A percentile compares a stretch with the other conserved stretches of the same genome.
Evolutionary conservation across 2,888 invertebrate genomes (phyloP).

Genomic region (Dynastes grantii): DNA sequence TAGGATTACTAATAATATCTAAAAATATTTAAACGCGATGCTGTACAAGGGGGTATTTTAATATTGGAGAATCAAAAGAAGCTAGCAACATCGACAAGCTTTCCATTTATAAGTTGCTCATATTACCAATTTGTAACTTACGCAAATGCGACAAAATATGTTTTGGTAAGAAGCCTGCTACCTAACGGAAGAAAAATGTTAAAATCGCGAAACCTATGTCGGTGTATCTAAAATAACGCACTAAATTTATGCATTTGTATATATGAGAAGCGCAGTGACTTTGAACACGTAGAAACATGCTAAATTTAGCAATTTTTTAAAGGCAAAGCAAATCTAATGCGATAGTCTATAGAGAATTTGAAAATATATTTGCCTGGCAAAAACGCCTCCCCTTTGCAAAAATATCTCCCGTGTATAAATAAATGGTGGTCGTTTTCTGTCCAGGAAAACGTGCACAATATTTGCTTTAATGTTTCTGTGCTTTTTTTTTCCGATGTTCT

Average conservation of each 20-base stretch:
- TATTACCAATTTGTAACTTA: too few species aligned
- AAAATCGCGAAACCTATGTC: conserved; percentile 1
- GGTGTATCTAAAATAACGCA: conserved; percentile 2
- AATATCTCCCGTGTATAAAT: conserved; percentile 6
- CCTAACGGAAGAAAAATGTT: background rate
- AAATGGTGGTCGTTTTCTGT: background rate
- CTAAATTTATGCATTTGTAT: conserved; percentile 5
- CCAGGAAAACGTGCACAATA: background rate
- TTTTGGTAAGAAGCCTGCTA: background rate
- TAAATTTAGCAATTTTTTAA: conserved; percentile 4
- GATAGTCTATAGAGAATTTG: background rate
- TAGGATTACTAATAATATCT: too few species aligned
- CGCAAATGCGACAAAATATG: background rate
- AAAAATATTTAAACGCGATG: too few species aligned
- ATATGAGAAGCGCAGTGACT: background rate
- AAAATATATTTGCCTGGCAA: background rate
- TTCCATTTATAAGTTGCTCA: too few species aligned
- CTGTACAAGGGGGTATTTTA: too few species aligned
- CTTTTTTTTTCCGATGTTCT: background rate
- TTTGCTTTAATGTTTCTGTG: conserved; percentile 7
- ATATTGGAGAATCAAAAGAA: too few species aligned
- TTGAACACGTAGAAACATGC: background rate
- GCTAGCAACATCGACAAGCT: too few species aligned
- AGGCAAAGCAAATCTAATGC: background rate
- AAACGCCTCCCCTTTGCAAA: background rate